Evolutionary conservation across 2,797 vertebrate species (phyloP), one percentile per base, ranked within the genome.

Genomic region (Hafferia zeledoni): DNA sequence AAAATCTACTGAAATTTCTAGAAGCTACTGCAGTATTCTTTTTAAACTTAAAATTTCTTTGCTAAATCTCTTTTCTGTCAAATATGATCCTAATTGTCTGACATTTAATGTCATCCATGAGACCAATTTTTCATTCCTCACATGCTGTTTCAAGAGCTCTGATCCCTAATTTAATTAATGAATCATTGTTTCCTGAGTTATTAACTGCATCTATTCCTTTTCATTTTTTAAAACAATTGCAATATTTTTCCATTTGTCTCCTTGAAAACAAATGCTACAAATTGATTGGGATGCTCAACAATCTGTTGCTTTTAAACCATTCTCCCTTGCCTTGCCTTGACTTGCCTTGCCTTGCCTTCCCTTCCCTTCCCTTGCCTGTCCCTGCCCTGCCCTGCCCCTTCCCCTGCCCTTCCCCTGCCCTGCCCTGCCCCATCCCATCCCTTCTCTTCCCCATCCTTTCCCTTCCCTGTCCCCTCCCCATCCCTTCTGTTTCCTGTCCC

Each of bases 161-260:
- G 89, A 82, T 97, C 65, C 74, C 39, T 94, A 89, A 93, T 95
- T 96, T 91, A 94, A 94, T 97, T 95, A 96, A 92, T 95, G 91
- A 95, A 85, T 94, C 89, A 94, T 85, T 96, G 57, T 90, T 93
- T 80, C 72, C 69, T n/a, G 53, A 94, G 52, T 71, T 92, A 88
- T 46, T 75, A 90, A 35, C 82, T 83, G 33, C 69, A 71, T 91
- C 57, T 92, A n/a, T 68, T 94, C 86, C 30, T 89, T 31, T 85
- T 84, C 7, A 39, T 67, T 89, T 93, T 90, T 84, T 25, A 37
- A 56, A 89, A 79, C 9, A 79, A 67, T 49, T 82, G 41, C 39
- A 86, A 7, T 57, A 9, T 71, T 70, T 94, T 95, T 87, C 67
- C 43, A 46, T 23, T 82, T 74, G 11, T 50, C 52, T 70, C 44